These are phyloP conservation scores for Aricia agestis DNA, from an alignment of 1,140 invertebrate genomes.

Conservation along the genomic window DNA sequence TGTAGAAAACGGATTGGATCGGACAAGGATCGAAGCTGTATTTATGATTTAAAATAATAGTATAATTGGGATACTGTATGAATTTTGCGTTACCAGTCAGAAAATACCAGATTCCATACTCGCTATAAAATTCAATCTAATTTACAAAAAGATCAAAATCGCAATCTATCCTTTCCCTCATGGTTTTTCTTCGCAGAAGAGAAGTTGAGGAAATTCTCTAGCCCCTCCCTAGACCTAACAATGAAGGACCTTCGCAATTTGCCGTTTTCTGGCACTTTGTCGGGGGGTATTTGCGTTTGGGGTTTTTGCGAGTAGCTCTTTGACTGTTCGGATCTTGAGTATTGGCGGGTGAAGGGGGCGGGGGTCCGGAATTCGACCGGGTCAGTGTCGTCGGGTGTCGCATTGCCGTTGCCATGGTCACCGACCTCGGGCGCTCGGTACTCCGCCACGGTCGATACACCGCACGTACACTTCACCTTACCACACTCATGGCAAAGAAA, in stretches of 20 bases:
- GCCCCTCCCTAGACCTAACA: conserved; percentile 60
- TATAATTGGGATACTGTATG: too few relatives aligned
- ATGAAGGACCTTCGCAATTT: conserved; percentile 64
- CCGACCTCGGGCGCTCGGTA: conserved; percentile 2
- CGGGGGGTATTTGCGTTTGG: conserved; percentile 42
- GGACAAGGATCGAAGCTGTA: not conserved
- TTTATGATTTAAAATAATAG: too few relatives aligned
- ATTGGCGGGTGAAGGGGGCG: conserved; percentile 36
- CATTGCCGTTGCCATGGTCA: conserved; percentile 12
- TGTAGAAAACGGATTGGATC: not conserved
- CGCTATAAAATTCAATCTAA: not conserved
- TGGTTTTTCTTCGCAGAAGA: conserved; percentile 47
- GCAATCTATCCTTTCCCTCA: conserved; percentile 46
- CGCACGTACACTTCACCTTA: conserved; percentile 77
- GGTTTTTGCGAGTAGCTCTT: conserved; percentile 33
- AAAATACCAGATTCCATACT: not conserved
- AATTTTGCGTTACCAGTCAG: not conserved
- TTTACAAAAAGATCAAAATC: conserved; percentile 26
- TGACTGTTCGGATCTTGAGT: conserved; percentile 44
- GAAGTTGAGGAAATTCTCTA: conserved; percentile 64
- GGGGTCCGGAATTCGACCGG: conserved; percentile 47
- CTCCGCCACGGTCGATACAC: conserved; percentile 29
- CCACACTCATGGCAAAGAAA: conserved; percentile 78
- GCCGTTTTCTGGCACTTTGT: conserved; percentile 49
- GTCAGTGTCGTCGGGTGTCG: conserved; percentile 19